Conservation (phyloP, 2,797 vertebrate species). For the Vipera latastei region DNA sequence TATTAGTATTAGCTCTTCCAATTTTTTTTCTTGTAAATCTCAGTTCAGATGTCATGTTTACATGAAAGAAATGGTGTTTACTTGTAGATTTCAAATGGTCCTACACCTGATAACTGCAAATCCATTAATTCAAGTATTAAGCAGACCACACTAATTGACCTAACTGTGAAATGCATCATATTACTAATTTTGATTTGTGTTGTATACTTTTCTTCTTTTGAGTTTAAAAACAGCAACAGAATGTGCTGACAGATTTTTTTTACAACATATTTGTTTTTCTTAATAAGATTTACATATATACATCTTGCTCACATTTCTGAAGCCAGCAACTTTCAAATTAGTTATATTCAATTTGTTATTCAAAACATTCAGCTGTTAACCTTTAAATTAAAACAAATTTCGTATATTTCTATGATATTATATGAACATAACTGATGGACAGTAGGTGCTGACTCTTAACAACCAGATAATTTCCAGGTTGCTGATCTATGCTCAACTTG, state of each 20-base stretch:
- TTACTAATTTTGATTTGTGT: not conserved
- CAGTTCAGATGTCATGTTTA: not conserved
- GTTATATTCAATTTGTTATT: not conserved
- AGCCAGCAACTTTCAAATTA: constrained; percentile 34
- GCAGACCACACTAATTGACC: not conserved
- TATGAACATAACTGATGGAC: not conserved
- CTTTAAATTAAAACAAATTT: constrained; percentile 52
- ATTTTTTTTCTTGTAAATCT: not conserved
- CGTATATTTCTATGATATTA: not conserved
- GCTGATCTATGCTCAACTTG: not conserved
- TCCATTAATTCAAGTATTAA: not conserved
- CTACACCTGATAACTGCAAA: too few relatives aligned
- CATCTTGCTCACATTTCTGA: constrained; percentile 13
- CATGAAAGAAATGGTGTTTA: not conserved
- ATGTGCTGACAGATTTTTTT: not conserved
- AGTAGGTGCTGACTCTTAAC: not conserved
- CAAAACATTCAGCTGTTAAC: constrained; percentile 41
- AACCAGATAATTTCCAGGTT: not conserved
- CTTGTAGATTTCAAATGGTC: not conserved
- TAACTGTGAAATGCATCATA: not conserved
- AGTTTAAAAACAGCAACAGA: not conserved
- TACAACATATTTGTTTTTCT: constrained; percentile 15
- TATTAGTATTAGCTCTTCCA: not conserved
- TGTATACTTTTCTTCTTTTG: not conserved
- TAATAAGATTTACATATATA: not conserved